Evolutionary conservation across 2,888 invertebrate genomes (phyloP).

Genomic region (Mystacides longicornis): DNA sequence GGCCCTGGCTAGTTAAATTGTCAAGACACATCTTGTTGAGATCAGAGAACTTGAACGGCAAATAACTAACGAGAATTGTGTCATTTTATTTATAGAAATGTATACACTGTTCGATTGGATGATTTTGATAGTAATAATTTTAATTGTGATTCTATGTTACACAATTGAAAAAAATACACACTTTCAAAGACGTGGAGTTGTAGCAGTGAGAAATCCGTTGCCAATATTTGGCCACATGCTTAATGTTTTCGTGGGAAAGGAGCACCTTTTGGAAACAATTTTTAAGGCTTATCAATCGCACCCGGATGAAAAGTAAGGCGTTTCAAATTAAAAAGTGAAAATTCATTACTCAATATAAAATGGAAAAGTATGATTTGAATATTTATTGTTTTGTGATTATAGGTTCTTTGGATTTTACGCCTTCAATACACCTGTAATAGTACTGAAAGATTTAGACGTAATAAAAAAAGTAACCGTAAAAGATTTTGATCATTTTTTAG

Average conservation of each 20-base stretch:
- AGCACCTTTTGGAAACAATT: conserved; percentile 18
- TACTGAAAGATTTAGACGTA: conserved; percentile 32
- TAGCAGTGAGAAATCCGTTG: conserved; percentile 18
- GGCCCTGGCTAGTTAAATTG: no score
- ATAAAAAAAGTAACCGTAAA: conserved; percentile 31
- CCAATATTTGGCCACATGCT: conserved; percentile 27
- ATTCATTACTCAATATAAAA: no score
- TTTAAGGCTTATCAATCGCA: conserved; percentile 17
- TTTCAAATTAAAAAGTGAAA: no score
- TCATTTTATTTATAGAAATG: conserved; percentile 11
- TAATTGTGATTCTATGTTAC: conserved; percentile 13
- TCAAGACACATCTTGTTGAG: no score
- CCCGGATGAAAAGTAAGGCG: conserved; percentile 19
- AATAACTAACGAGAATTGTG: no score
- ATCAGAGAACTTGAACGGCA: no score
- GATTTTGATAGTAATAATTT: background rate
- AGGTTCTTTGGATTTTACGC: conserved; percentile 29
- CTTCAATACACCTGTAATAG: conserved; percentile 28
- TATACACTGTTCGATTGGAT: conserved; percentile 7
- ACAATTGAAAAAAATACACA: conserved; percentile 15
- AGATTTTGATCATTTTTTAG: conserved; percentile 31
- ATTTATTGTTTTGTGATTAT: background rate
- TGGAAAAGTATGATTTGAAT: background rate
- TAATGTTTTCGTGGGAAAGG: conserved; percentile 19
- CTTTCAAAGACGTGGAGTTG: conserved; percentile 17